Conservation (phyloP, 2,113 vertebrate genomes). For the Petroica traversi region DNA sequence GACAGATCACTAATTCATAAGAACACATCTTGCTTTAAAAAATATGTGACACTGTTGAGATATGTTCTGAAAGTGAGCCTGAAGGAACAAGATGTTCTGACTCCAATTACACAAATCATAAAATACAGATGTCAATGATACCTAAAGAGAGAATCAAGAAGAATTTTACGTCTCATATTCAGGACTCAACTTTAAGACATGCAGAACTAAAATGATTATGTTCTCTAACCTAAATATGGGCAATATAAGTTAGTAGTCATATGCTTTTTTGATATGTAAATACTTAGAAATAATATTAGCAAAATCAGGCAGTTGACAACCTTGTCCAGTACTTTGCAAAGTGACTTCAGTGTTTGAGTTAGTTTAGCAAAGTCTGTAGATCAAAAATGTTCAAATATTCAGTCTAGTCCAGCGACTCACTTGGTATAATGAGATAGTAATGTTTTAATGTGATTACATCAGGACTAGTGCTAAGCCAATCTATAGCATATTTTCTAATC, state of each 20-base stretch:
- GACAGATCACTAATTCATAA: constrained; percentile 52
- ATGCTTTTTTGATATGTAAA: not conserved
- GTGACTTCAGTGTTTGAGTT: not conserved
- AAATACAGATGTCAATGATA: not conserved
- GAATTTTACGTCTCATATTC: not conserved
- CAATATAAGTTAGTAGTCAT: not conserved
- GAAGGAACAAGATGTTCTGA: constrained; percentile 38
- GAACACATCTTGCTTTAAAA: constrained; percentile 29
- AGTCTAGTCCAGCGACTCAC: not conserved
- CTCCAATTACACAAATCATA: constrained; percentile 35
- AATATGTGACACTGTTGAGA: constrained; percentile 10
- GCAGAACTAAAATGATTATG: not conserved
- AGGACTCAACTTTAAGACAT: not conserved
- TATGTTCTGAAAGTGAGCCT: constrained; percentile 38
- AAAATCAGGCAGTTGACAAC: not conserved
- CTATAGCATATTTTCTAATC: not conserved
- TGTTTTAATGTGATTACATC: not conserved
- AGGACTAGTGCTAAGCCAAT: not conserved
- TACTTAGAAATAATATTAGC: not conserved
- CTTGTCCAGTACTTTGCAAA: not conserved
- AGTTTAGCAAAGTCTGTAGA: not conserved
- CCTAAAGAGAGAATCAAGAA: not conserved
- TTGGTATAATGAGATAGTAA: not conserved
- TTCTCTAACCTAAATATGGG: not conserved
- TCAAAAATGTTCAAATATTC: not conserved